Base-by-base conservation (phyloP, 2,113 vertebrate species). In the Gadus chalcogrammus region DNA sequence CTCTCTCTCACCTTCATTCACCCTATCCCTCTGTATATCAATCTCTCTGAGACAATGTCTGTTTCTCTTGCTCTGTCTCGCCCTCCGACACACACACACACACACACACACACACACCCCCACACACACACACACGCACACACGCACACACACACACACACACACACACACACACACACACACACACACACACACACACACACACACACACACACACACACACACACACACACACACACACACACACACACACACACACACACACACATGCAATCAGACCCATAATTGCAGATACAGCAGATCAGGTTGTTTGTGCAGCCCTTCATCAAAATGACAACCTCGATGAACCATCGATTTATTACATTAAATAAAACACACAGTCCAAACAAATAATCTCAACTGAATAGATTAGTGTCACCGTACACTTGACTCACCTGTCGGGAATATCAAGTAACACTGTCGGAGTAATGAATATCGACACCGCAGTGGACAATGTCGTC, bases 221-320 rank as follows among this genome's bases (percentile, higher is more conserved):
- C 61, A 15, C 61, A 24, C 61, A 31, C 18, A 38, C 12, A 53
- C 24, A 24, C 24, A 24, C 28, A 35, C 58, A 52, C 31, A 64
- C 64, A 65, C 35, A 60, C 70, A 66, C 65, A 69, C 65, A 68
- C 63, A 63, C 67, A 70, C 31, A 72, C 58, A 64, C 70, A 75
- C 74, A 61, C 62, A 56, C 12, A 76, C 69, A 66, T 55, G 64
- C 64, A 68, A 56, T 72, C 66, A 72, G 79, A 84, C 85, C 85
- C 86, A 87, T 72, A 70, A 61, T 68, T 61, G 13, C 76, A 88
- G 38, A 42, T 11, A 42, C 38, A 11, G 38, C 5, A 42, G 38
- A 6, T 8, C 38, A 42, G 38, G 6, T 42, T 42, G 11, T 42
- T 42, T 11, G 38, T 8, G 38, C 6, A 42, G 38, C 38, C 38